Conservation (phyloP, 2,797 vertebrate species). For the Chaunax sp. region DNA sequence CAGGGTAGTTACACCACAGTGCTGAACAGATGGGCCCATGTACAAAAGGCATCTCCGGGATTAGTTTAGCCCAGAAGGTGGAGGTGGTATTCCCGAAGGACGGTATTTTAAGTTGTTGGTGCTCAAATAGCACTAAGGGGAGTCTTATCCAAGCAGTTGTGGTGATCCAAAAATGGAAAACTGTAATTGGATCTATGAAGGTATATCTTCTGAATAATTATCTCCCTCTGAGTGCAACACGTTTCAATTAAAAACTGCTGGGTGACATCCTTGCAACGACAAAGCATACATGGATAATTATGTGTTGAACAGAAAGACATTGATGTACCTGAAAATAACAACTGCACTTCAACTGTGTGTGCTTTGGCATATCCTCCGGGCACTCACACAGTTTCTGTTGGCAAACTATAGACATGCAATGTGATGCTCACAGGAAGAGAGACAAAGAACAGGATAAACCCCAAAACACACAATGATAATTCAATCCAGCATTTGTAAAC, state of each 20-base stretch:
- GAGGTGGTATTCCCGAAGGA: slow-evolving; percentile 44
- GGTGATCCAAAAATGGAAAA: slow-evolving; percentile 8
- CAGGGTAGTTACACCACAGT: slow-evolving; percentile 62
- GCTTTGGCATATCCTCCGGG: slow-evolving; percentile 32
- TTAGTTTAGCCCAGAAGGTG: slow-evolving; percentile 61
- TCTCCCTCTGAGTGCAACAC: background rate
- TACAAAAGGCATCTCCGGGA: slow-evolving; percentile 60
- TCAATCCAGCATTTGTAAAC: slow-evolving; percentile 19
- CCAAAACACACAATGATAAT: slow-evolving; percentile 28
- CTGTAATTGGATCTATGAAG: background rate
- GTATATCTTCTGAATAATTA: background rate
- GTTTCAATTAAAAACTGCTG: background rate
- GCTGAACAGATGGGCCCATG: slow-evolving; percentile 71
- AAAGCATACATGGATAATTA: background rate
- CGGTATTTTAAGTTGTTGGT: slow-evolving; percentile 18
- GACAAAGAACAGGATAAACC: slow-evolving; percentile 22
- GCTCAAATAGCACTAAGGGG: slow-evolving; percentile 13
- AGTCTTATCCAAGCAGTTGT: background rate
- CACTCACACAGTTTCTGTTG: slow-evolving; percentile 28
- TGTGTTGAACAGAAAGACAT: background rate
- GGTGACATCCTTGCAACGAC: background rate
- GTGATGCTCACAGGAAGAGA: slow-evolving; percentile 30
- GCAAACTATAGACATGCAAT: slow-evolving; percentile 36
- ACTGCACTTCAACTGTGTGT: slow-evolving; percentile 6
- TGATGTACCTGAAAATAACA: slow-evolving; percentile 33